A percentile compares a stretch with the other conserved stretches of the same genome.
phyloP scores from a whole-genome alignment of 1,140 invertebrate species.

The Apolygus lucorum region DNA sequence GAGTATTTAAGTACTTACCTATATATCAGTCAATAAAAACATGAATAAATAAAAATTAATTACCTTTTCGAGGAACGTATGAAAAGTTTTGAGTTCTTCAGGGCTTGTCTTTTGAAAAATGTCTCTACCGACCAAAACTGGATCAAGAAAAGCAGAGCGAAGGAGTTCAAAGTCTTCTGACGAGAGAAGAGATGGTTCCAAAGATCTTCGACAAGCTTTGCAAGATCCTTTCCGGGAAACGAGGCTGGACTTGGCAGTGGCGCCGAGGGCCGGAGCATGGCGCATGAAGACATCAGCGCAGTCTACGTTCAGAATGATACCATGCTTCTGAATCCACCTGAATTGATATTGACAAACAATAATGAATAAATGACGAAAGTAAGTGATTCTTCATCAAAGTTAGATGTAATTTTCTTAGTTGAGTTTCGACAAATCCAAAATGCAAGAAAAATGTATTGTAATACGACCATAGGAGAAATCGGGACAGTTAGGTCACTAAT shows the following conservation, averaged over 20 bases:
- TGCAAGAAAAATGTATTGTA: not conserved
- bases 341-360: not conserved
- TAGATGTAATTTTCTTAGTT: too few species aligned
- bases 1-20: too few species aligned
- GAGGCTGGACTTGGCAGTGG: not conserved
- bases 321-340: not conserved
- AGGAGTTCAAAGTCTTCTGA: conserved; percentile 53
- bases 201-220: conserved; percentile 44
- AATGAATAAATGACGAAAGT: conserved; percentile 28
- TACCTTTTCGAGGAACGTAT: conserved; percentile 47
- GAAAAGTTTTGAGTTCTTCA: conserved; percentile 55
- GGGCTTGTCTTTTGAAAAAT: conserved; percentile 64
- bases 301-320: not conserved
- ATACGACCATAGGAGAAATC: too few species aligned
- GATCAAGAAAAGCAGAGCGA: conserved; percentile 49
- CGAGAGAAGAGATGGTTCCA: conserved; percentile 46
- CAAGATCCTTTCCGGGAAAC: conserved; percentile 50
- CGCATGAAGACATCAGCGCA: not conserved
- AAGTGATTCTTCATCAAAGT: not conserved
- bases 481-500: too few species aligned
- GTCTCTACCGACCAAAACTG: conserved; percentile 57
- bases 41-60: too few species aligned
- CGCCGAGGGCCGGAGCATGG: not conserved
- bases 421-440: too few species aligned
- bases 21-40: not conserved